A percentile compares a stretch with the other conserved stretches of the same genome.
phyloP scores from a whole-genome alignment of 2,888 invertebrate genomes.

The Buathra laborator region DNA sequence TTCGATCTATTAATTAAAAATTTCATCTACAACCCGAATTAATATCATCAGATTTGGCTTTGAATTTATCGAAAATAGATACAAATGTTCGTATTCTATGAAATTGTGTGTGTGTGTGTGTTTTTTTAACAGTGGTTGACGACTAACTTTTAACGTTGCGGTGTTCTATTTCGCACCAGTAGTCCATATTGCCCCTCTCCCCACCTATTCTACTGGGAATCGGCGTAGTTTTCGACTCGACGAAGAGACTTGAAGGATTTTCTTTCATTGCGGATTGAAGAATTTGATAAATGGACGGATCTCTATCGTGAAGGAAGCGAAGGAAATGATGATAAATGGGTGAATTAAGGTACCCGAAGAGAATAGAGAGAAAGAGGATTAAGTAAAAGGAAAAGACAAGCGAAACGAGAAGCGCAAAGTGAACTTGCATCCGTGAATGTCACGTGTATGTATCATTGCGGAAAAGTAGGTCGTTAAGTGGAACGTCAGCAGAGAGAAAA shows the following conservation, averaged over 20 bases:
- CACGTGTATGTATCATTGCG: constrained; percentile 39
- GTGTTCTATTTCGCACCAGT: no score
- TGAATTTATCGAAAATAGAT: no score
- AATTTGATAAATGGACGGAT: constrained; percentile 59
- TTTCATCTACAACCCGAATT: no score
- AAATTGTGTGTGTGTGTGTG: no score
- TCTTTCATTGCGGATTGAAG: constrained; percentile 11
- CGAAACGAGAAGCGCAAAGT: constrained; percentile 34
- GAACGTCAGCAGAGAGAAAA: neutral
- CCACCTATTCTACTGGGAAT: no score
- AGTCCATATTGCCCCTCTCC: no score
- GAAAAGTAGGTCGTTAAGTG: constrained; percentile 52
- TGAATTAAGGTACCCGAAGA: constrained; percentile 24
- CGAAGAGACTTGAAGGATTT: constrained; percentile 55
- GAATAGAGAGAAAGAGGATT: neutral
- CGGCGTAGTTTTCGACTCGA: neutral
- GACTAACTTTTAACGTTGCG: no score
- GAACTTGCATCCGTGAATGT: constrained; percentile 39
- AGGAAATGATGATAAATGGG: constrained; percentile 48
- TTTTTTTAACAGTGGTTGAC: no score
- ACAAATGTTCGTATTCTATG: no score
- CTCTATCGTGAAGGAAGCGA: constrained; percentile 18
- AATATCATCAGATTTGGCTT: no score
- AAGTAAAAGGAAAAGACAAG: constrained; percentile 14
- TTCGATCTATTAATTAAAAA: no score